Base-by-base conservation (phyloP, 1,140 invertebrate species). In the Caenorhabditis tropicalis region DNA sequence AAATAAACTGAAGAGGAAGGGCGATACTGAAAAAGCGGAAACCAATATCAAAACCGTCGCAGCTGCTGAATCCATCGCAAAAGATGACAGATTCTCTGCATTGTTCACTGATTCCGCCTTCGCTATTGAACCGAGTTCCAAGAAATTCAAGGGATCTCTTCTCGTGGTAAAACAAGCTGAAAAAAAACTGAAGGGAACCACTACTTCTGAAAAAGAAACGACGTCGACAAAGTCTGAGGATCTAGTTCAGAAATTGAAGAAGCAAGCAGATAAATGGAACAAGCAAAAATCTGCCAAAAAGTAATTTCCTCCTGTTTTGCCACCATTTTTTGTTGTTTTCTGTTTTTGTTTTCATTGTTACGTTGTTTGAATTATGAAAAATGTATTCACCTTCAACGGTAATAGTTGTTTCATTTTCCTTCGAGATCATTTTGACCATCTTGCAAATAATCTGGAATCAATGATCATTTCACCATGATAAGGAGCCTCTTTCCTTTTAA, bases 61-160 rank as follows among this genome's bases (percentile, higher is more conserved):
- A n/a, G 65, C 70, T 16, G 87, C 48, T 36, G 86, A 95, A 92
- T 92, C 96, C 39, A 93, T 97, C 91, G 92, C 95, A 0, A 91
- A 94, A 43, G 96, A 98, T 92, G 88, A 94, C 16, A 93, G 96
- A 89, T 90, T 90, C 82, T 43, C 82, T 9, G 87, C 89, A 21
- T 82, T 90, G 3, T 90, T 91, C 80, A 87, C 87, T 36, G 85
- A 88, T 58, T 89, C 88, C 81, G 88, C 86, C 24, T 90, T 91
- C 70, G 87, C 89, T 2, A 90, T 90, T 58, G 89, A 90, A 43
- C 65, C 49, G 16, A 82, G 79, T 48, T 58, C 79, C 21, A 82
- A 82, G 16, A 39, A 74, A 33, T 56, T 51, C 60, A 85, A 85
- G 46, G 84, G 85, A 58, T 29, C 24, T 16, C 29, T 81, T 31